Evolutionary conservation across 2,113 vertebrate genomes (phyloP), one percentile per base, ranked within the genome.

Genomic region (Pipa parva): DNA sequence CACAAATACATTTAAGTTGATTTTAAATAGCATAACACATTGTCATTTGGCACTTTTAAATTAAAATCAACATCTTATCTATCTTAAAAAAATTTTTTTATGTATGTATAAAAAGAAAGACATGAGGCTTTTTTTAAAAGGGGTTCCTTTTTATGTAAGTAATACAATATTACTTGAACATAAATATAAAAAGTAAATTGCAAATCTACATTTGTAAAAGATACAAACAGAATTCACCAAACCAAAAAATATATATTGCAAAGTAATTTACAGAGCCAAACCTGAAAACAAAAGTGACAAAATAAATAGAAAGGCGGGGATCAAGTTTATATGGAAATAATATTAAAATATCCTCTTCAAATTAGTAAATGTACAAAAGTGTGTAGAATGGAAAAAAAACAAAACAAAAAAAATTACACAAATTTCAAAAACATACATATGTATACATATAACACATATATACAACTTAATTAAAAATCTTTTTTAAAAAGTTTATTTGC

Each of bases 111-210:
- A 42, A 59, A 71, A 62, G 63, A 56, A 97, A 89, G 85, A 95
- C 94, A 96, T 77, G 88, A 97, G 87, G 92, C 91, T 73, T 87
- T 79, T 89, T 55, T 83, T 42, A 17, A 91, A 90, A 91, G 93
- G 91, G 91, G 91, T 96, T 94, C 94, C 91, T 92, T 90, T 97
- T 97, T 98, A 97, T 98, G 95, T 91, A 92, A 97, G 93, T 97
- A 97, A 95, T 98, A 97, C 97, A 97, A 98, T 97, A 97, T 96
- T 93, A 97, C 95, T 97, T 95, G 93, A 96, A 97, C 96, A 98
- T 96, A 98, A 97, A 97, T 96, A 97, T 91, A 93, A 95, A 69
- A 95, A 91, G 92, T 85, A 92, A 94, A 94, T 93, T 95, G 89
- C 89, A 92, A 92, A 91, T 94, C 92, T 92, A 95, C 93, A 93